phyloP scores from a whole-genome alignment of 2,797 vertebrate genomes.

The Saxicola maurus region DNA sequence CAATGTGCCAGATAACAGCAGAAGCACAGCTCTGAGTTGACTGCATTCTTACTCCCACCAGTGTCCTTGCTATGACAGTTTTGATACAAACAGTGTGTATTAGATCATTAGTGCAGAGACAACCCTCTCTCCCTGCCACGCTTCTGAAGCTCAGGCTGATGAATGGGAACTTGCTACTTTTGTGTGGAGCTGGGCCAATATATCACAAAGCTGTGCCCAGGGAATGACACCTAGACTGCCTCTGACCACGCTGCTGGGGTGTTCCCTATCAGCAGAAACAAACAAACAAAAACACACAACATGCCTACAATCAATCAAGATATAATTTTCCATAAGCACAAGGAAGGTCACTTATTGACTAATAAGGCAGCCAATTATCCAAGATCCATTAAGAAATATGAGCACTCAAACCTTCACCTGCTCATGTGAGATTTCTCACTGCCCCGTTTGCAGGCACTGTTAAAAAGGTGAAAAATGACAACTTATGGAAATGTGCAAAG shows the following conservation, averaged over 20 bases:
- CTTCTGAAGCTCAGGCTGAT: slow-evolving; percentile 26
- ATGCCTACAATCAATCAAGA: background rate
- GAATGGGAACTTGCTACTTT: background rate
- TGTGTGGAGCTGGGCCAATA: background rate
- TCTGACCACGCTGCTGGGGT: background rate
- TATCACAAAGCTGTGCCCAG: background rate
- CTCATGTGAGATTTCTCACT: background rate
- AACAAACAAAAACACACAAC: background rate
- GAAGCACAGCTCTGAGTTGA: slow-evolving; percentile 21
- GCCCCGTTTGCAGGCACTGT: background rate
- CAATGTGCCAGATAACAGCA: slow-evolving; percentile 15
- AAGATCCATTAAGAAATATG: background rate
- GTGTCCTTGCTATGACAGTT: slow-evolving; percentile 47
- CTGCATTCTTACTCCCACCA: slow-evolving; percentile 3
- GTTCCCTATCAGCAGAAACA: slow-evolving; percentile 1
- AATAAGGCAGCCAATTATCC: slow-evolving; percentile 1
- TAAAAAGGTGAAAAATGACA: background rate
- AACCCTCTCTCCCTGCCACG: background rate
- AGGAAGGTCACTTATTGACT: background rate
- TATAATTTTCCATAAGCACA: background rate
- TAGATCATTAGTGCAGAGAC: slow-evolving; percentile 26
- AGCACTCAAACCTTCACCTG: background rate
- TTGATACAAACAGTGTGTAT: slow-evolving; percentile 13
- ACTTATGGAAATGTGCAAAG: background rate
- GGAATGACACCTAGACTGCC: background rate